A percentile compares a stretch with the other conserved stretches of the same genome.
These are phyloP conservation scores for Cladorhizidae sp. DNA, from an alignment of 37 sponge, comb jelly and placozoan genomes.

Conservation along the genomic window DNA sequence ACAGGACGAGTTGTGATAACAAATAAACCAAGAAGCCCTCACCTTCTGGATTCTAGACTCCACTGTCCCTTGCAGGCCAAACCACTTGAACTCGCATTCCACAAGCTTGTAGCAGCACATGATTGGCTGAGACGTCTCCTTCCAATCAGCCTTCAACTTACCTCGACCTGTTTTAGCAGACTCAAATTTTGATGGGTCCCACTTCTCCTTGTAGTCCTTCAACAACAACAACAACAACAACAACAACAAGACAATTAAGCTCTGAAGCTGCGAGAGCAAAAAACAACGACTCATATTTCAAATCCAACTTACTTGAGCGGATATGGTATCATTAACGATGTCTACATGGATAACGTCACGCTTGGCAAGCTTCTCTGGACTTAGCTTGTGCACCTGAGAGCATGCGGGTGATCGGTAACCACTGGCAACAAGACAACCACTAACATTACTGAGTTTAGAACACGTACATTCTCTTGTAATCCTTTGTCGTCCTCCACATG, in stretches of 20 bases:
- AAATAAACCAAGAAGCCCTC: not conserved
- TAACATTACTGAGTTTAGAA: not conserved
- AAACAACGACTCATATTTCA: not conserved
- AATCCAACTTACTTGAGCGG: constrained; percentile 48
- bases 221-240: not conserved
- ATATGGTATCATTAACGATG: constrained; percentile 87
- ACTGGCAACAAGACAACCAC: too few relatives aligned
- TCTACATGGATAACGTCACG: constrained; percentile 88
- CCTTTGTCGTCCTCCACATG: constrained; percentile 82
- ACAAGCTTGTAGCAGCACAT: constrained; percentile 98
- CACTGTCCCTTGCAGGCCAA: constrained; percentile 81
- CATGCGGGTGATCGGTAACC: not conserved
- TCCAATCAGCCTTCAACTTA: constrained; percentile 72
- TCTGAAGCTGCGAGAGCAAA: not conserved
- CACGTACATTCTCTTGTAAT: constrained; percentile 65
- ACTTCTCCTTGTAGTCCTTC: constrained; percentile 83
- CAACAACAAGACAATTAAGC: not conserved
- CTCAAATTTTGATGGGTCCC: constrained; percentile 74
- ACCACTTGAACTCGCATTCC: constrained; percentile 92
- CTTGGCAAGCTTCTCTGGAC: constrained; percentile 61
- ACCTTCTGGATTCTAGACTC: constrained; percentile 84
- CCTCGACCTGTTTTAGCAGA: constrained; percentile 81
- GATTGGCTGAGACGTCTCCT: constrained; percentile 41
- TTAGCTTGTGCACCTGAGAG: constrained; percentile 80
- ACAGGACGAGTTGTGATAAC: too few relatives aligned